Percentiles rank a stretch among this genome's conserved stretches.
Conservation (phyloP, 1,140 invertebrate species). For the Wasmannia auropunctata region DNA sequence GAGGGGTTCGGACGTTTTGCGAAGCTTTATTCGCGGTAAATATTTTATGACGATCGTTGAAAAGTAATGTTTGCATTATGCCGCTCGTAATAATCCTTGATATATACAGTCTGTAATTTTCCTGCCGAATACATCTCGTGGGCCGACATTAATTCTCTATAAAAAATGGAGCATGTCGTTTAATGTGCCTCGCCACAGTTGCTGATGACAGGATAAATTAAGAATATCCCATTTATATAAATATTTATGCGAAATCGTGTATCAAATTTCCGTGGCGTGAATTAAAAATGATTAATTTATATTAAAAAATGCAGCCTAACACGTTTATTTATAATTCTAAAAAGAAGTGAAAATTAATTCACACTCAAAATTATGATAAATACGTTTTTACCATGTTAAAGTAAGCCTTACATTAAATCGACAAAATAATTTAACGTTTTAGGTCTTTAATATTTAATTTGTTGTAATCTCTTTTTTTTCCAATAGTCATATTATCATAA, state of each 20-base stretch:
- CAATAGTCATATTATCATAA: neutral
- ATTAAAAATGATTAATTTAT: neutral
- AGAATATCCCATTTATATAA: conserved; percentile 7
- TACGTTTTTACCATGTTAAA: neutral
- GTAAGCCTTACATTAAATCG: neutral
- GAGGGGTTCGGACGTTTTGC: neutral
- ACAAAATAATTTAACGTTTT: neutral
- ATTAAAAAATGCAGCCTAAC: neutral
- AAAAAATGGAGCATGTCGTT: conserved; percentile 6
- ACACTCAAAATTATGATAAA: neutral
- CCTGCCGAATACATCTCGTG: neutral
- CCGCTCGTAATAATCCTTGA: neutral
- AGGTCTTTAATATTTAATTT: neutral
- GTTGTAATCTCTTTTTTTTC: neutral
- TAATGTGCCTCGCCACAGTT: neutral
- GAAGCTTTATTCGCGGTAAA: conserved; percentile 20
- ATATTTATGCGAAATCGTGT: neutral
- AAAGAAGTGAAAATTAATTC: neutral
- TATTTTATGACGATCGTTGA: neutral
- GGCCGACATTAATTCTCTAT: neutral
- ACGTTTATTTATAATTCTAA: neutral
- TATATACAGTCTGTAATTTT: conserved; percentile 15
- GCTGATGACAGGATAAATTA: neutral
- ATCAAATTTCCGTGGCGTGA: neutral
- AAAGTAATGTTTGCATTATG: conserved; percentile 34